A percentile compares a stretch with the other conserved stretches of the same genome.
These are phyloP conservation scores for Chlamydotis undulata DNA, from an alignment of 2,113 vertebrate genomes.

Conservation along the genomic window DNA sequence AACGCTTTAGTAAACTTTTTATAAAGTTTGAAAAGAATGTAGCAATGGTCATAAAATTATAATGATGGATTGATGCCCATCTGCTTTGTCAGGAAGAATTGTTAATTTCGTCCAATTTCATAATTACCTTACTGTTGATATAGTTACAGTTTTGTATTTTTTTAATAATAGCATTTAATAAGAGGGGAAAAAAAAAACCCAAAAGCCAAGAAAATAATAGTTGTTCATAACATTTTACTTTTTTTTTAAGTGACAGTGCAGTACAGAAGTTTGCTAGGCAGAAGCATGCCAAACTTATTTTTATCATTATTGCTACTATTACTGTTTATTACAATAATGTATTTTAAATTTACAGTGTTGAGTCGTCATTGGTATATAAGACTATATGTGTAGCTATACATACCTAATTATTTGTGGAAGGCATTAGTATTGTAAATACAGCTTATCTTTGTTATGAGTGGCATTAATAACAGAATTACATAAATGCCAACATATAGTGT, in stretches of 20 bases:
- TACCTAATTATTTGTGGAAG: slow-evolving; percentile 50
- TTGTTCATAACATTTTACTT: background rate
- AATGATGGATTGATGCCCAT: background rate
- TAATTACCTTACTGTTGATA: background rate
- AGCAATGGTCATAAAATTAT: background rate
- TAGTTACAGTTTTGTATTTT: background rate
- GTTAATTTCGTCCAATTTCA: background rate
- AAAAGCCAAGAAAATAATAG: background rate
- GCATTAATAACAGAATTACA: slow-evolving; percentile 69
- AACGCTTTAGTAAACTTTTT: background rate
- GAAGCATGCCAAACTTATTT: background rate
- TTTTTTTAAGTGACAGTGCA: background rate
- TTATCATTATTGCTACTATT: slow-evolving; percentile 20
- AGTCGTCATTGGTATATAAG: background rate
- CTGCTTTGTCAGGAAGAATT: background rate
- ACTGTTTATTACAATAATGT: slow-evolving; percentile 5
- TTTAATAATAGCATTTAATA: background rate
- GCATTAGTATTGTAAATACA: slow-evolving; percentile 47
- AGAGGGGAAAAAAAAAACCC: accelerated
- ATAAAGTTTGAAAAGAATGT: background rate
- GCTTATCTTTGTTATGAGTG: slow-evolving; percentile 39
- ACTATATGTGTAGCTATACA: slow-evolving; percentile 10
- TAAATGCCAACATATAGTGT: background rate
- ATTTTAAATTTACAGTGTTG: slow-evolving; percentile 27
- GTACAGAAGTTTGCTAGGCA: background rate